Evolutionary conservation across 2,888 invertebrate species (phyloP), one percentile per base, ranked within the genome.

Genomic region (Aphidoletes aphidimyza): DNA sequence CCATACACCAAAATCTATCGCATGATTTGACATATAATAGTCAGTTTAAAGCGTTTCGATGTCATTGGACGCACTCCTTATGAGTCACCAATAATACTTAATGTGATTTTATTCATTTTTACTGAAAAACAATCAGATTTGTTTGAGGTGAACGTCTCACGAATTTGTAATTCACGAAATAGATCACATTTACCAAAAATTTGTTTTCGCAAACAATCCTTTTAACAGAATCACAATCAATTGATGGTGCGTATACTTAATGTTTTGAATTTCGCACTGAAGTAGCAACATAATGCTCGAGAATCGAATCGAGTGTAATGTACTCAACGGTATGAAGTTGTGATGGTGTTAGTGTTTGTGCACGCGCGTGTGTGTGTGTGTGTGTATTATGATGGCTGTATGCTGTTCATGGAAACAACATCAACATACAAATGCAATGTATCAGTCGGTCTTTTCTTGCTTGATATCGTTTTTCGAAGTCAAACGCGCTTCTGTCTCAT

Each of bases 391-490:
- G 26, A 54, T 54, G 54, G 26, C 3, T 22, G 54, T 42, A 19
- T 54, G 22, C 19, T 17, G 47, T 22, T 54, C 6, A 9, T 69
- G 26, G 69, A 34, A n/a, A 30, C 69, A 69, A 69, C 69, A 69
- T 69, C 69, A 69, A 69, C 69, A 69, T 69, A 14, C 30, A 11
- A 69, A 9, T 69, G 54, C 54, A 69, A 30, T 69, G 34, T 69
- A 9, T n/a, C 30, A 30, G 69, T 69, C 34, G 69, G 34, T 69
- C 69, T 69, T 69, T 26, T 69, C 69, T 69, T 14, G 34, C 69
- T 0, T 69, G 8, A 69, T 30, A 69, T 34, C 14, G 39, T 69
- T 69, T 69, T 11, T 30, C 30, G 69, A 30, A 69, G 69, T 14
- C 69, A 69, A 69, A 0, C 3, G 34, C 30, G 11, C 0, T 14